These are phyloP conservation scores for Linnaemya tessellans DNA, from an alignment of 2,888 invertebrate species.

Conservation along the genomic window DNA sequence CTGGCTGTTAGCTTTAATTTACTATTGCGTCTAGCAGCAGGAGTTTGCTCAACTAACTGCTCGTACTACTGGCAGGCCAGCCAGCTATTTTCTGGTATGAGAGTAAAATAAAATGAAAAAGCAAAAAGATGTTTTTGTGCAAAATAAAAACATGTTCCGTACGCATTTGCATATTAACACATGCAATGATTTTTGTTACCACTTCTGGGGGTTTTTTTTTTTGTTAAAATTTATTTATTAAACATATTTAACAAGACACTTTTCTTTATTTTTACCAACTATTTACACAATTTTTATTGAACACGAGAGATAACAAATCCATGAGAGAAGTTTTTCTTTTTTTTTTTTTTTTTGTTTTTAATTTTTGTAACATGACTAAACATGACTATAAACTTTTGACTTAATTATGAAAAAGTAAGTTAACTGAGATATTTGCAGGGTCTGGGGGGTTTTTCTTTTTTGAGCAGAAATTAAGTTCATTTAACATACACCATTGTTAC, in stretches of 20 bases:
- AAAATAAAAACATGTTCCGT: slow-evolving; percentile 59
- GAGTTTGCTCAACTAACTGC: slow-evolving; percentile 32
- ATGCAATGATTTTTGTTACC: slow-evolving; percentile 69
- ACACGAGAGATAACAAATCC: slow-evolving; percentile 68
- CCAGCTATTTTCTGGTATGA: neutral
- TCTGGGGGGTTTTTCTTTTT: neutral
- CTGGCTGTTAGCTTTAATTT: slow-evolving; percentile 53
- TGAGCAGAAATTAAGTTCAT: slow-evolving; percentile 5
- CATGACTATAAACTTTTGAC: slow-evolving; percentile 54
- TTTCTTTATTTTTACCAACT: slow-evolving; percentile 9
- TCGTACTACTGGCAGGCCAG: slow-evolving; percentile 16
- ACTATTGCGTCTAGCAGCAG: slow-evolving; percentile 48
- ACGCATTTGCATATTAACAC: slow-evolving; percentile 75
- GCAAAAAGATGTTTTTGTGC: slow-evolving; percentile 53
- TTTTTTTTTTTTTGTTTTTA: slow-evolving; percentile 15
- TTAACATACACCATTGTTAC: neutral
- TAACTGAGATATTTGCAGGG: slow-evolving; percentile 28
- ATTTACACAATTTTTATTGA: slow-evolving; percentile 62
- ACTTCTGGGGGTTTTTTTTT: neutral
- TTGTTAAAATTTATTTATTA: slow-evolving; percentile 41
- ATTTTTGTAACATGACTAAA: slow-evolving; percentile 54
- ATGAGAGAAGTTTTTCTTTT: slow-evolving; percentile 62
- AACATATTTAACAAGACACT: slow-evolving; percentile 58
- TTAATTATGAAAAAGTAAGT: slow-evolving; percentile 57
- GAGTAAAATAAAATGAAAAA: slow-evolving; percentile 14